Base-by-base conservation (phyloP, 1,140 invertebrate species). In the Micrasema longulum region DNA sequence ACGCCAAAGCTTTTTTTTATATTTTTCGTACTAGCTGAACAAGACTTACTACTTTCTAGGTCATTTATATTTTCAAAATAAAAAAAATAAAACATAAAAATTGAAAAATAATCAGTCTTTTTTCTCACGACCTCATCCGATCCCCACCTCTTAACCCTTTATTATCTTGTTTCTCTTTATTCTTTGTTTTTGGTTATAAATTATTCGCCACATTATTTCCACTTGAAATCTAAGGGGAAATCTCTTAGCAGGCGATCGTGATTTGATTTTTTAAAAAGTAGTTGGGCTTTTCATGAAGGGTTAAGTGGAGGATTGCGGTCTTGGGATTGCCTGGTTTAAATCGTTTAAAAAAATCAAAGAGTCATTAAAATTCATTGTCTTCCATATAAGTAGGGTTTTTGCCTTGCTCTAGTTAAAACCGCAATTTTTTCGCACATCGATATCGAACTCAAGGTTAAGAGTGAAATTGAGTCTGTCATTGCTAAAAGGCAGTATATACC, bases 1-100 rank as follows among this genome's bases (percentile, higher is more conserved):
- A 72, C 83, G 83, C 83, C 93, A 95, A 85, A 94, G 93, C 77
- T 93, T 95, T 62, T 95, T 73, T 95, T 93, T 75, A 86, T 95
- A 81, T 95, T 65, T 71, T 62, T 71, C 60, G 41, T 50, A 65
- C 52, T 71, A 71, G 69, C 69, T 66, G 62, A 71, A 71, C 69
- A 71, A 71, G 69, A 71, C 69, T 71, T 71, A 71, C 69, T 71
- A 71, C 52, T 71, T n/a, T 70, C 68, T 70, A 70, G 68, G 55
- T 70, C 68, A 70, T 70, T 70, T 66, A 66, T 66, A 66, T 71
- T 71, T 71, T 66, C 62, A 18, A 71, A 71, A 70, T 63, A 53
- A 71, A 64, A 71, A 70, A 71, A 71, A 71, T 55, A 65, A 71
- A 71, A 52, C 50, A 71, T 71, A 66, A 71, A 71, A 71, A 71